Base-by-base conservation (phyloP, 2,113 vertebrate species). In the Sciurus niger region DNA sequence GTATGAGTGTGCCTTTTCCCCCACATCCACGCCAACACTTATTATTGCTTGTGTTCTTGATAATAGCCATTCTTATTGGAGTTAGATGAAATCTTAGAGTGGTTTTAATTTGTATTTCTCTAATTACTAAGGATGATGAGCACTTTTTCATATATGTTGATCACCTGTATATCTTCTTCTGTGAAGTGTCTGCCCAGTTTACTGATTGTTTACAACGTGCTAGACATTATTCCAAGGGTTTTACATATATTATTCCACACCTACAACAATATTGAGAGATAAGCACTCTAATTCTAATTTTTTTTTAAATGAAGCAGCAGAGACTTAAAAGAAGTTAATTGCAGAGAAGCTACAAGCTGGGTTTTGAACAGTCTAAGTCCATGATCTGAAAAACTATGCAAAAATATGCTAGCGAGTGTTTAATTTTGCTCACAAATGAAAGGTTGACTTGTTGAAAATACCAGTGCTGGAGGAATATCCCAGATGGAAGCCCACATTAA, bases 381-480 rank as follows among this genome's bases (percentile, higher is more conserved):
- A 13, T 18, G 17, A 68, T 90, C 67, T 93, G 84, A 84, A 77
- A 88, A 82, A 82, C 32, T 13, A 51, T 60, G 73, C 83, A 90
- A 76, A 88, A 72, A 51, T n/a, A 93, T 60, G 68, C 46, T 55
- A 46, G 48, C 28, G 6, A 82, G 63, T 72, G 43, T 94, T 96
- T 97, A 60, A 12, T 70, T 83, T 86, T 94, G 58, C 55, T 80
- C 70, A 72, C 89, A 65, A 80, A 82, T 13, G 37, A 93, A 90
- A 95, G 80, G n/a, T 72, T 84, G 96, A 37, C 18, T 73, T 70
- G 5, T n/a, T 89, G 60, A 89, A 93, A 86, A 92, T 32, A 68
- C 43, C 43, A 53, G 65, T 6, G 9, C 30, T 67, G 40, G 32
- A 0, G 53, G 43, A 68, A 72, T n/a, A 73, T 32, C 6, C 43